These are phyloP conservation scores for Oncorhynchus gorbuscha DNA, from an alignment of 2,113 vertebrate genomes.

Conservation along the genomic window DNA sequence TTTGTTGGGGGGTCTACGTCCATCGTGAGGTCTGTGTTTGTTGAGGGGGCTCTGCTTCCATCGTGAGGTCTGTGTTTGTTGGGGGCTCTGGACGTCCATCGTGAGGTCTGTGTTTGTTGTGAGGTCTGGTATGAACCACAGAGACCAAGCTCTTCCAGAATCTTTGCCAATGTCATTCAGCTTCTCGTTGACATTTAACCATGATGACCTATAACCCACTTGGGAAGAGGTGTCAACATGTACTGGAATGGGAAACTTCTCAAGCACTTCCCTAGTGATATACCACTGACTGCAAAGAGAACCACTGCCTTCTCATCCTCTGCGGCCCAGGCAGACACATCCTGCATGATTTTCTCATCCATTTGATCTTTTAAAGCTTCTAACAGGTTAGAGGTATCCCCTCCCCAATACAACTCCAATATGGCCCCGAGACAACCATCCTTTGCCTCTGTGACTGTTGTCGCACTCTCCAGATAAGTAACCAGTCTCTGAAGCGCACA, in stretches of 20 bases:
- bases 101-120: too few relatives aligned
- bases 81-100: too few relatives aligned
- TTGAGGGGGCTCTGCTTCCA: too few relatives aligned
- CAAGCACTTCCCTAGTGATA: background rate
- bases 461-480: too few relatives aligned
- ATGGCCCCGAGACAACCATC: constrained; percentile 19
- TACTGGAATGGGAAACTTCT: background rate
- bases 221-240: background rate
- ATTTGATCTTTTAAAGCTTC: constrained; percentile 46
- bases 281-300: background rate
- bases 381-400: background rate
- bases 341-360: constrained; percentile 2
- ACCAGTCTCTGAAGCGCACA: constrained; percentile 23
- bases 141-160: background rate
- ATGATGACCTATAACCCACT: background rate
- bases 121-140: background rate
- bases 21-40: too few relatives aligned
- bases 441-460: background rate
- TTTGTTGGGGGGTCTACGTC: too few relatives aligned
- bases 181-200: constrained; percentile 5
- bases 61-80: too few relatives aligned
- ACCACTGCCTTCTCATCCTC: background rate
- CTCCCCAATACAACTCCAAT: constrained; percentile 26
- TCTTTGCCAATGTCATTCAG: constrained; percentile 2
- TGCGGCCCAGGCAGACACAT: constrained; percentile 1